Conservation (phyloP, 2,888 invertebrate species). For the Aspidiotus destructor region DNA sequence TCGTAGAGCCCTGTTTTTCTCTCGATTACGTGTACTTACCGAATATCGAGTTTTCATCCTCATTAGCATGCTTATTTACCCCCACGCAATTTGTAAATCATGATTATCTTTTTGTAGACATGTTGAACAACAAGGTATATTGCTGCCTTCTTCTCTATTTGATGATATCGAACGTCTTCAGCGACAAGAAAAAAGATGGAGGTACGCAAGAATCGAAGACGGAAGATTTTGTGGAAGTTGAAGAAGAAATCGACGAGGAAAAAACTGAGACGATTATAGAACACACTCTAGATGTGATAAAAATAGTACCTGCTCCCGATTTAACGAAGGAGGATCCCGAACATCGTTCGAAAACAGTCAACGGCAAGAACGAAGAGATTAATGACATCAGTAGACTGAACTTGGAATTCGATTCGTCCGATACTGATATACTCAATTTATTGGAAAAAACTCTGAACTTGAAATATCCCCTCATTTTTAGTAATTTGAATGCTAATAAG, state of each 20-base stretch:
- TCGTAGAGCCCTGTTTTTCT: too few species aligned
- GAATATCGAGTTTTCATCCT: too few species aligned
- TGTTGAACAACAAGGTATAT: neutral
- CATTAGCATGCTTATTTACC: too few species aligned
- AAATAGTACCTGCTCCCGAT: constrained; percentile 23
- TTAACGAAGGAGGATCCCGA: constrained; percentile 21
- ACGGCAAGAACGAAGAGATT: constrained; percentile 3
- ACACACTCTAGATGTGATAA: constrained; percentile 9
- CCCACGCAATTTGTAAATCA: too few species aligned
- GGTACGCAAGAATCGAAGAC: constrained; percentile 7
- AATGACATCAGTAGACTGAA: constrained; percentile 6
- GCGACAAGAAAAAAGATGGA: constrained; percentile 9
- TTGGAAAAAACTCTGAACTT: constrained; percentile 12
- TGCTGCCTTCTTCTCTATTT: neutral
- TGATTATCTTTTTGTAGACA: neutral
- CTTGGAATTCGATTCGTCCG: constrained; percentile 10
- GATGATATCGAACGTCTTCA: constrained; percentile 13
- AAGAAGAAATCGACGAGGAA: constrained; percentile 9
- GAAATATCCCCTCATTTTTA: constrained; percentile 9
- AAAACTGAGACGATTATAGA: neutral
- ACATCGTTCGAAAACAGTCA: constrained; percentile 7
- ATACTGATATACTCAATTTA: constrained; percentile 18
- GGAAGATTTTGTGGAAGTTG: constrained; percentile 10
- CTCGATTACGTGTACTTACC: too few species aligned
- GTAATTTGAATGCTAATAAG: constrained; percentile 1